Evolutionary conservation across 2,113 vertebrate genomes (phyloP).

Genomic region (Herpailurus yagouaroundi): DNA sequence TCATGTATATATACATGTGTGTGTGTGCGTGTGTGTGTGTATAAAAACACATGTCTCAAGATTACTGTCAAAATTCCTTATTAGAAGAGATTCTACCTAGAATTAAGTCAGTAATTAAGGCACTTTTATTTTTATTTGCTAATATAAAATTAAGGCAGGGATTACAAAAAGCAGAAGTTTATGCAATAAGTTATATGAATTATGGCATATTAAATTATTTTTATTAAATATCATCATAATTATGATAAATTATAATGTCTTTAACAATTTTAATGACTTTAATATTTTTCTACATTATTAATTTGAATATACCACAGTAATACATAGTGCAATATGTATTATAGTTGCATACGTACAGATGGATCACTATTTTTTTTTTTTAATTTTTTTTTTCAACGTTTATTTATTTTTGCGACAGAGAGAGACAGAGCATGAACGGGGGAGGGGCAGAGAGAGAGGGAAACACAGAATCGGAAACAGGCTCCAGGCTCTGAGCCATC

Average conservation of each 20-base stretch:
- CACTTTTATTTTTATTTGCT: not conserved
- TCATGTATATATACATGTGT: not conserved
- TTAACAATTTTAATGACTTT: not conserved
- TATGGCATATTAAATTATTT: not conserved
- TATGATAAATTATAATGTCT: not conserved
- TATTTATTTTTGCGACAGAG: too few relatives aligned
- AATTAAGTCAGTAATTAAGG: not conserved
- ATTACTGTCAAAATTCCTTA: not conserved
- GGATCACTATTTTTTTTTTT: not conserved
- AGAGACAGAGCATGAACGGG: too few relatives aligned
- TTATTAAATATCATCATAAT: not conserved
- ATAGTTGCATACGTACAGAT: not conserved
- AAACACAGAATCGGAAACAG: too few relatives aligned
- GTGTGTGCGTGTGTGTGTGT: not conserved
- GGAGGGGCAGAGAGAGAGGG: too few relatives aligned
- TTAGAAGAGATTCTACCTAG: not conserved
- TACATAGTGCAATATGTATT: not conserved
- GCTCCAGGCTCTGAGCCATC: too few relatives aligned
- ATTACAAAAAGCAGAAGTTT: not conserved
- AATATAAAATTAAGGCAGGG: not conserved
- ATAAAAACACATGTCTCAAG: not conserved
- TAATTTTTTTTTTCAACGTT: too few relatives aligned
- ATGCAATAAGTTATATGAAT: not conserved
- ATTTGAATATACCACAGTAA: not conserved
- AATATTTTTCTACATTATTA: not conserved